Evolutionary conservation across 2,888 invertebrate species (phyloP).

Genomic region (Ornithoptera priamus): DNA sequence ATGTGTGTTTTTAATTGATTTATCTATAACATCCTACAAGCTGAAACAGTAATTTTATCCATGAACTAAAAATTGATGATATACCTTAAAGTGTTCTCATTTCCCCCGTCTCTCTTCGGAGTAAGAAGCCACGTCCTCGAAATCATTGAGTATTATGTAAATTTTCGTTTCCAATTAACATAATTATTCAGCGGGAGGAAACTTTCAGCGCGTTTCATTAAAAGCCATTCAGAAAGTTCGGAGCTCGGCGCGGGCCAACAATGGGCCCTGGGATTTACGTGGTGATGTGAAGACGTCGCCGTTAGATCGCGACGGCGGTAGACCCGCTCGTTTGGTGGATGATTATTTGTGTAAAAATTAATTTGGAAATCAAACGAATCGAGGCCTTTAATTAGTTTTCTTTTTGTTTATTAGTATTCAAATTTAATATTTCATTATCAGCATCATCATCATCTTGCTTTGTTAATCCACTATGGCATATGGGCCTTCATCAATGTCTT

Average conservation of each 20-base stretch:
- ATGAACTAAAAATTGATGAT: neutral
- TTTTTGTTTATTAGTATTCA: too few relatives aligned
- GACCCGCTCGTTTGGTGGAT: neutral
- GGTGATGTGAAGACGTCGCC: slow-evolving; percentile 4
- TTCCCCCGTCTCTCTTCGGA: neutral
- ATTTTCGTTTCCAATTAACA: slow-evolving; percentile 28
- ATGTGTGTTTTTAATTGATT: too few relatives aligned
- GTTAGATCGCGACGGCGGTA: neutral
- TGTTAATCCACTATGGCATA: too few relatives aligned
- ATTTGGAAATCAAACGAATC: neutral
- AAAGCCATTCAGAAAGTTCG: slow-evolving; percentile 28
- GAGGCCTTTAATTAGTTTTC: too few relatives aligned
- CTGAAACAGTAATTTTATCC: neutral
- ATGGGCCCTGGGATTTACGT: slow-evolving; percentile 14
- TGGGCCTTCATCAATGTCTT: too few relatives aligned
- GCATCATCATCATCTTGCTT: too few relatives aligned
- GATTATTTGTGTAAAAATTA: neutral
- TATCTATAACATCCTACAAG: too few relatives aligned
- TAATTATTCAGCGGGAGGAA: slow-evolving; percentile 27
- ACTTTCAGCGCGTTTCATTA: slow-evolving; percentile 29
- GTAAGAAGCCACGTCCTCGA: slow-evolving; percentile 9
- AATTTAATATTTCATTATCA: too few relatives aligned
- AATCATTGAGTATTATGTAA: slow-evolving; percentile 26
- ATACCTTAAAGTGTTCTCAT: neutral
- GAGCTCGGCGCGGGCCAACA: slow-evolving; percentile 15